Evolutionary conservation across 2,888 invertebrate species (phyloP), one percentile per base, ranked within the genome.

Genomic region (Dinocampus coccinellae): DNA sequence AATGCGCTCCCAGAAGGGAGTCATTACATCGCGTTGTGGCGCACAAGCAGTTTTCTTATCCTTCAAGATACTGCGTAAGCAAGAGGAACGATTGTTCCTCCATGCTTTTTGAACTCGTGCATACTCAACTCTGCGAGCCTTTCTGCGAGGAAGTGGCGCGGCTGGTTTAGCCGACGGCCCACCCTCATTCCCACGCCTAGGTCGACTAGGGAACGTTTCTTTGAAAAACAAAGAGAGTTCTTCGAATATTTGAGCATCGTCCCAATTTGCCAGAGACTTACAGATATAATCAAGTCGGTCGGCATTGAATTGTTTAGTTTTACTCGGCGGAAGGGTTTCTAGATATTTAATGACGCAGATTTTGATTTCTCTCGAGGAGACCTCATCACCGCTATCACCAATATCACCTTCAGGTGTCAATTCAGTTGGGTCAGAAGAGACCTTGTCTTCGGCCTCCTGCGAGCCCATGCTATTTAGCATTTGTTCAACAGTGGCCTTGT

Each of bases 61-160:
- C 11, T 62, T 67, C 1, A 75, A 58, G n/a, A 75, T 33, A 2
- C 58, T 33, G 1, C 69, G 26, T 0, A 73, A 34, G 29, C 75
- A 77, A 0, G 26, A 62, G 0, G 33, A 42, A 3, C 68, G 60
- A 20, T 76, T 73, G 1, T 55, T 42, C 13, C 66, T 69, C 77
- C 77, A 74, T 10, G 64, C 64, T 4, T n/a, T 34, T 22, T 77
- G 74, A 2, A 62, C n/a, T 1, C 63, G 65, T 3, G 73, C 73
- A 55, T 76, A 76, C 0, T 73, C 68, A 3, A 53, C 67, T 3
- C 76, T 47, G 11, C 76, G 39, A 2, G 58, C 22, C 24, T 73
- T 70, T 13, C 62, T 57, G 0, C 62, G 61, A 7, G 33, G 2
- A 3, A 36, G n/a, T n/a, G n/a, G 20, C 20, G 33, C 10, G 34